Evolutionary conservation across 2,888 invertebrate species (phyloP).

Genomic region (Drosophila aldrichi): DNA sequence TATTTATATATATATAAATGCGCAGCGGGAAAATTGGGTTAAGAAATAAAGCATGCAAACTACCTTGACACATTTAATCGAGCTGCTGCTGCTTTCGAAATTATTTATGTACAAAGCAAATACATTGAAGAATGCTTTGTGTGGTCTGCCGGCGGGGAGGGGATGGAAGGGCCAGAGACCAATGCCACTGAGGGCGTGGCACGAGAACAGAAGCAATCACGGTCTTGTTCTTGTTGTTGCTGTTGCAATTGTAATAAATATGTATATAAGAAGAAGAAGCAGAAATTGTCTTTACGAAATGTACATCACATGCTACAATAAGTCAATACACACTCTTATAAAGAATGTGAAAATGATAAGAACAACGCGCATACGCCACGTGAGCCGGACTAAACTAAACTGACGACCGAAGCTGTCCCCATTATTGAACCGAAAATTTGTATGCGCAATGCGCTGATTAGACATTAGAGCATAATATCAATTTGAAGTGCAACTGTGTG

Average conservation of each 20-base stretch:
- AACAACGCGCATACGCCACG: conserved; percentile 52
- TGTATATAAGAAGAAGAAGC: neutral
- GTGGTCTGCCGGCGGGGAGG: too few relatives aligned
- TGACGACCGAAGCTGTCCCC: conserved; percentile 37
- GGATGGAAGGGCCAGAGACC: neutral
- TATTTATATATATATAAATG: conserved; percentile 13
- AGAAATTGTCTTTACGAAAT: conserved; percentile 38
- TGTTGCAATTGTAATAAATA: conserved; percentile 47
- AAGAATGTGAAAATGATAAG: conserved; percentile 57
- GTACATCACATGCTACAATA: conserved; percentile 6
- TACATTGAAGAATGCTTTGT: conserved; percentile 26
- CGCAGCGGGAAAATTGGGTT: conserved; percentile 66
- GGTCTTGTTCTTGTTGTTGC: neutral
- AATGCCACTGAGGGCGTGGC: neutral
- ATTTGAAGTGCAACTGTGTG: neutral
- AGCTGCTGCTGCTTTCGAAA: conserved; percentile 52
- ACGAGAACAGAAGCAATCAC: conserved; percentile 26
- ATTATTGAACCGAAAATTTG: conserved; percentile 33
- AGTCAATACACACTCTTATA: conserved; percentile 1
- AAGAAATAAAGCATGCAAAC: conserved; percentile 76
- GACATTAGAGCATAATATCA: conserved; percentile 41
- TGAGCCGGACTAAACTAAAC: conserved; percentile 33
- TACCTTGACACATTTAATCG: conserved; percentile 71
- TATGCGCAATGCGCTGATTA: conserved; percentile 52
- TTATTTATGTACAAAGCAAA: conserved; percentile 42